A percentile compares a stretch with the other conserved stretches of the same genome.
These are phyloP conservation scores for Drosophila neutralis DNA, from an alignment of 2,888 invertebrate species.

Conservation along the genomic window DNA sequence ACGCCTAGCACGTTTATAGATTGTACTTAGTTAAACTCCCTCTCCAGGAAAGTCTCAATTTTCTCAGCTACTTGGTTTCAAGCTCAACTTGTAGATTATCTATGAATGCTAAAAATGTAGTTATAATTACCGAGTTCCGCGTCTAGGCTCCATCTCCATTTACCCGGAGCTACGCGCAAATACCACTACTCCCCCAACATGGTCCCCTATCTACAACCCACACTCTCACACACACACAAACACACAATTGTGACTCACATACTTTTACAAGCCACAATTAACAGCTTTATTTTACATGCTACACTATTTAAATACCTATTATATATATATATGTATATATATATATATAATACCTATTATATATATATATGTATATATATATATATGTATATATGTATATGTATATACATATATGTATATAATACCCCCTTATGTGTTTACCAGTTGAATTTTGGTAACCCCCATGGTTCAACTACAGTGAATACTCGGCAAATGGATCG, in stretches of 20 bases:
- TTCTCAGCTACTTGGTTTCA: not conserved
- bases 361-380: too few relatives aligned
- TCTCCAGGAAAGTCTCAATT: not conserved
- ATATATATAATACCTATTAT: not conserved
- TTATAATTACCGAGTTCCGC: not conserved
- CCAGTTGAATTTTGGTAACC: conserved; percentile 2
- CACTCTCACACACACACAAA: not conserved
- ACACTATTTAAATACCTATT: conserved; percentile 3
- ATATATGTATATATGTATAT: too few relatives aligned
- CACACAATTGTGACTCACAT: conserved; percentile 46
- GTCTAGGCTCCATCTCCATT: not conserved
- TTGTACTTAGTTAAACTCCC: not conserved
- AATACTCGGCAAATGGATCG: conserved; percentile 5
- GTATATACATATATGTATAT: too few relatives aligned
- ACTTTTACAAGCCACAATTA: conserved; percentile 36
- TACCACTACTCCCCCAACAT: not conserved
- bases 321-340: conserved; percentile 3
- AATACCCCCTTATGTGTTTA: conserved; percentile 12
- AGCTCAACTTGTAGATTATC: conserved; percentile 5
- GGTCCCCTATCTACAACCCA: not conserved
- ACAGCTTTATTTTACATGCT: conserved; percentile 40
- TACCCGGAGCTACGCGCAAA: not conserved
- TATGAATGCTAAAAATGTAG: not conserved
- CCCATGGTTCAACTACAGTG: conserved; percentile 16
- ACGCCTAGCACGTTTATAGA: conserved; percentile 7